Evolutionary conservation across 1,140 invertebrate genomes (phyloP), one percentile per base, ranked within the genome.

Genomic region (Anastrepha ludens): DNA sequence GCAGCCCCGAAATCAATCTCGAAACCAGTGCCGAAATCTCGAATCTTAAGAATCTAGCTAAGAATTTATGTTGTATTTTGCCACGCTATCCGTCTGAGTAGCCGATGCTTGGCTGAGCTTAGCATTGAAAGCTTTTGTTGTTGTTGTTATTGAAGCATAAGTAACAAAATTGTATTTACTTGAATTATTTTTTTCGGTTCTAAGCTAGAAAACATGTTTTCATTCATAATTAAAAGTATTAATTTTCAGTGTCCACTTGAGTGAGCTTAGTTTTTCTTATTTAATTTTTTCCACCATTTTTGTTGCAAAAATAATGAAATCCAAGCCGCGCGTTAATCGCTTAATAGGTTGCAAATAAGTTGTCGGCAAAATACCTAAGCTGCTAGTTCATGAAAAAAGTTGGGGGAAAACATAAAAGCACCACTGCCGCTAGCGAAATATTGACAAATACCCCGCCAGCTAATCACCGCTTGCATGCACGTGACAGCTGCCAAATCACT

Each of bases 401-500:
- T 44, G 41, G 41, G 7, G 44, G 0, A 6, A 17, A 47, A 11
- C 41, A 41, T 74, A 74, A n/a, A 74, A 74, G 67, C 44, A 44
- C 41, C 67, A 41, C 15, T 44, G 39, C 39, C 15, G 11, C 13
- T 70, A 39, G 41, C 67, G 39, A 15, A 70, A 70, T 41, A 41
- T 39, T 70, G 67, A 70, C 67, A 70, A 70, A 70, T 70, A 47
- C 44, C 39, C 67, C 67, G 67, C 44, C 67, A 47, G 67, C 67
- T 74, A 74, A 74, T 74, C 67, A 47, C 67, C 67, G 67, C 41
- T 17, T 15, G 67, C 39, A 11, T 47, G 67, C 67, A 74, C 67
- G 67, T 74, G 67, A 74, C 67, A 74, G 67, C 67, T 74, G 67
- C 41, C 67, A 74, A 74, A 74, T 74, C 67, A 47, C 67, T 47